phyloP scores from a whole-genome alignment of 2,797 vertebrate species.

The Amblyraja radiata region DNA sequence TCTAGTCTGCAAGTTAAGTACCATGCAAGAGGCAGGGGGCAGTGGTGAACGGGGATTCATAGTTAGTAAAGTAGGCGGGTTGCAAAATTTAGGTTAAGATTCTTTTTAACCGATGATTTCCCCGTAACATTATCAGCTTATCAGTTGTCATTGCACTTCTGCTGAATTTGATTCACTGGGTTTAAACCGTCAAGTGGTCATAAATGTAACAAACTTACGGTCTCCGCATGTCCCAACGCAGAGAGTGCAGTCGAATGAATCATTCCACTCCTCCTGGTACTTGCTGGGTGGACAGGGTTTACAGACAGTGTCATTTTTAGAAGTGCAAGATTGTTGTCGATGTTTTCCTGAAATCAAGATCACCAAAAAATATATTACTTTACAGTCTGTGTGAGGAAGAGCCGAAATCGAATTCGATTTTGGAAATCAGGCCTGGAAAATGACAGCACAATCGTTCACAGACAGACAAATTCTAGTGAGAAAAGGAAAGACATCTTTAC shows the following conservation, averaged over 20 bases:
- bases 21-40: background rate
- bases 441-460: background rate
- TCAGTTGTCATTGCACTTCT: no score
- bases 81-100: background rate
- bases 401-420: background rate
- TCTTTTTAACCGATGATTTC: background rate
- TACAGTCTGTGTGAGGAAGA: background rate
- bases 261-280: background rate
- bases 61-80: background rate
- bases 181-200: background rate
- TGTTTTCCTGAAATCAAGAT: background rate
- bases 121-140: no score
- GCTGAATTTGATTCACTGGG: background rate
- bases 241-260: background rate
- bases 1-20: background rate
- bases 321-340: background rate
- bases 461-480: background rate
- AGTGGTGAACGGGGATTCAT: background rate
- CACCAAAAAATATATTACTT: background rate
- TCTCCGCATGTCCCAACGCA: background rate
- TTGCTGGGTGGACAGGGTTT: background rate
- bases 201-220: background rate
- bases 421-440: background rate
- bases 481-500: background rate
- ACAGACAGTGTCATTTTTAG: background rate